Evolutionary conservation across 2,797 vertebrate genomes (phyloP).

Genomic region (Sebastes reedi): DNA sequence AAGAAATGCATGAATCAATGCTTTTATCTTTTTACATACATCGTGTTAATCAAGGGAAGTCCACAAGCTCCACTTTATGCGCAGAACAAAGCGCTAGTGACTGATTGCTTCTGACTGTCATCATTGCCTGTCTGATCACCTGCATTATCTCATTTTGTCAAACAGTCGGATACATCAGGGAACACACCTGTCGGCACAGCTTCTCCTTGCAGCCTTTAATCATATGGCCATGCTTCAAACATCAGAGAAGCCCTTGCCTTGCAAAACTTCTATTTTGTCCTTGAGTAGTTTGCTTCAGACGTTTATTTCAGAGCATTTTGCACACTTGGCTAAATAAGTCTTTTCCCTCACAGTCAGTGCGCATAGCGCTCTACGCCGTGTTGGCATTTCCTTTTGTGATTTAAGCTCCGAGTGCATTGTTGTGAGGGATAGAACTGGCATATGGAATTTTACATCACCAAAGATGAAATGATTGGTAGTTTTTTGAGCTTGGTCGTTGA

Average conservation of each 20-base stretch:
- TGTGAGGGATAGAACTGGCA: background rate
- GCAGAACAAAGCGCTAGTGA: background rate
- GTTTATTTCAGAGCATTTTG: slow-evolving; percentile 37
- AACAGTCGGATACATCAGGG: slow-evolving; percentile 16
- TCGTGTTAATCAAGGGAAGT: background rate
- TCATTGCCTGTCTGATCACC: background rate
- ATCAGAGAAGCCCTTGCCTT: slow-evolving; percentile 26
- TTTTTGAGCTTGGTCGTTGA: background rate
- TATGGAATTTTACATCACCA: background rate
- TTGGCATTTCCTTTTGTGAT: slow-evolving; percentile 9
- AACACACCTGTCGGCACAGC: slow-evolving; percentile 22
- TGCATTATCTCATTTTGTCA: slow-evolving; percentile 28
- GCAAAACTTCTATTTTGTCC: slow-evolving; percentile 51
- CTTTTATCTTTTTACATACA: background rate
- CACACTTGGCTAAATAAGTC: background rate
- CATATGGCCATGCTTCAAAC: slow-evolving; percentile 25
- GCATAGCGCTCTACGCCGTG: background rate
- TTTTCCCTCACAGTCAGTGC: background rate
- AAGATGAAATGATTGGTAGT: background rate
- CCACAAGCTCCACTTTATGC: background rate
- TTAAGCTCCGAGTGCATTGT: background rate
- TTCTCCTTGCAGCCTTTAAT: slow-evolving; percentile 10
- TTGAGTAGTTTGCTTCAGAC: slow-evolving; percentile 46
- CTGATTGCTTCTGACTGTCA: background rate
- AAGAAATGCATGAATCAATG: background rate